Base-by-base conservation (phyloP, 2,113 vertebrate species). In the Lates calcarifer region DNA sequence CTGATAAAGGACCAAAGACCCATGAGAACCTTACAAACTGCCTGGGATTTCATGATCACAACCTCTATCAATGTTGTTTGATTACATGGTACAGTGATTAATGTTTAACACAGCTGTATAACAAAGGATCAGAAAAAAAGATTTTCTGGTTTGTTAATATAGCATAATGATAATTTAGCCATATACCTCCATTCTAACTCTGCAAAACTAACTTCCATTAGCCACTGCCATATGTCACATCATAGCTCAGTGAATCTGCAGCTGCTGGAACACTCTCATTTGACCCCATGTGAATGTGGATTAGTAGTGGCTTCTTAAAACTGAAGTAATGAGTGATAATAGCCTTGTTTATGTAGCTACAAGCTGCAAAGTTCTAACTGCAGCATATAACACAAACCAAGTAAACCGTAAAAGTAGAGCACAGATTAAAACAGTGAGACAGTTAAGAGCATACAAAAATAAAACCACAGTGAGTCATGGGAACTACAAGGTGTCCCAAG, bases 1-100 rank as follows among this genome's bases (percentile, higher is more conserved):
- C 78, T 82, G 80, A 85, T 80, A 78, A 64, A 79, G 81, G 62
- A 75, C 56, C 66, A 63, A 28, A 76, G 22, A 79, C 83, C 62
- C 58, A 58, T 37, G 60, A 74, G 61, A 78, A 81, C 56, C 75
- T 47, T 41, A 67, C 58, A 57, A 35, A 72, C 79, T 90, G 68
- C 47, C 55, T 39, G 51, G 45, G 65, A 76, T 70, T 74, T 55
- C 26, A 77, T 65, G 47, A 78, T 79, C 75, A 39, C 57, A 66
- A 65, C 33, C 62, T 77, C 37, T 4, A 60, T 62, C 67, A 43
- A 17, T 73, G 35, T 24, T 63, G 35, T 82, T 28, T 49, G 74
- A 76, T 68, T 57, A 43, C 22, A 13, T 41, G 29, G 17, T 35
- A 20, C 31, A 61, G 7, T 64, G 37, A 64, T 37, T 41, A 12